Base-by-base conservation (phyloP, 1,140 invertebrate genomes). In the Belonocnema kinseyi region DNA sequence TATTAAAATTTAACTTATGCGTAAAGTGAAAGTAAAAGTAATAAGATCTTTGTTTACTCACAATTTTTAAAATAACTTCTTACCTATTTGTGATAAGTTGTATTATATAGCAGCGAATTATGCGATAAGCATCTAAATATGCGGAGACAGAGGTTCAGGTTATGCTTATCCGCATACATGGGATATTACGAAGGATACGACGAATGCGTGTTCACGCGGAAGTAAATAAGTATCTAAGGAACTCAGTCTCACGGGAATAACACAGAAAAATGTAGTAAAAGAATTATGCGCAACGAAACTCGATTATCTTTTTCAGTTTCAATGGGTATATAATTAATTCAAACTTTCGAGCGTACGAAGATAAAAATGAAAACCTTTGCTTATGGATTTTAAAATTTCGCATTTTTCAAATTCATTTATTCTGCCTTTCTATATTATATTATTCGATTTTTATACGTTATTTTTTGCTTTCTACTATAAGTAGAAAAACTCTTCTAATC, bases 241-340 rank as follows among this genome's bases (percentile, higher is more conserved):
- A 61, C 12, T 12, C 58, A 56, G 58, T 66, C 61, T n/a, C 61
- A 66, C 16, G 33, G 61, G 61, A 46, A 66, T 40, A 66, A 66
- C 33, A 40, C 26, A 66, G 61, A 66, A 66, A 66, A 66, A 66
- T 66, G 0, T 26, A 40, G 12, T n/a, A 33, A 66, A 66, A 46
- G 33, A 66, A 66, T 66, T 66, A 66, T 66, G 61, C 26, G 61
- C 14, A 66, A 66, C 46, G 61, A 40, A 66, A 66, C 33, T 66
- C 61, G 3, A 66, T 66, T 33, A 66, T 66, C 61, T 66, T 66
- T 66, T 40, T 21, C 61, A 66, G 61, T 33, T 21, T 46, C 40
- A 46, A 14, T n/a, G n/a, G n/a, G n/a, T 40, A 16, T 33, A 46
- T 66, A 66, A 66, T 66, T 66, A 46, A 66, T 66, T 21, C 61